Base-by-base conservation (phyloP, 2,888 invertebrate species). In the Tetrapedia diversipes region DNA sequence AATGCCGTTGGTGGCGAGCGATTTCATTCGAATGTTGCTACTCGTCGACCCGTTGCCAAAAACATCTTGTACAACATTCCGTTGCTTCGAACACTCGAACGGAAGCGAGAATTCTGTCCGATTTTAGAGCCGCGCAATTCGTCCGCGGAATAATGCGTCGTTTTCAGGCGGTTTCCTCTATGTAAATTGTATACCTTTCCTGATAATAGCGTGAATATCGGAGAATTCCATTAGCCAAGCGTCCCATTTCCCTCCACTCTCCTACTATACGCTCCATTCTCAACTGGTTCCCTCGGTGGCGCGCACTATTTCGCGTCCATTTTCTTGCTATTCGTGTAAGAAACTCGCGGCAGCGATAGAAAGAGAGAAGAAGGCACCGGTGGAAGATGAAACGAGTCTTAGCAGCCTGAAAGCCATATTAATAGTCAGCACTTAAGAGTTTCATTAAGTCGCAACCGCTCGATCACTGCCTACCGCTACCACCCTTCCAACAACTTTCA, bases 341-440 rank as follows among this genome's bases (percentile, higher is more conserved):
- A 61, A 73, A 61, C 19, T 41, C 19, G 29, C 14, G 51, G 22
- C 11, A 41, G 47, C 29, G 49, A 54, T 49, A 32, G 51, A 22
- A 57, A 54, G 77, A 57, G 61, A 59, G 29, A 19, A 8, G 70
- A 47, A 6, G 49, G 27, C 49, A 49, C 41, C n/a, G 22, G 56
- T 29, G 32, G 61, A 63, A 70, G 65, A 63, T 45, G 71, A 70
- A 74, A 69, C 80, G 73, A 74, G 80, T 80, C 79, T 67, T 54
- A 77, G 82, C 79, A 86, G 87, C 88, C 87, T 82, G 86, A 85
- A 89, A 90, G 88, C 89, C 88, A 88, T 90, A 90, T 90, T 90
- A 90, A 90, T 90, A 89, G 90, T 89, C 87, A 87, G 86, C 86
- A 88, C 90, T 90, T 89, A 88, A 88, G 90, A 90, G 89, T 90